Base-by-base conservation (phyloP, 2,113 vertebrate genomes). In the Anguilla japonica region DNA sequence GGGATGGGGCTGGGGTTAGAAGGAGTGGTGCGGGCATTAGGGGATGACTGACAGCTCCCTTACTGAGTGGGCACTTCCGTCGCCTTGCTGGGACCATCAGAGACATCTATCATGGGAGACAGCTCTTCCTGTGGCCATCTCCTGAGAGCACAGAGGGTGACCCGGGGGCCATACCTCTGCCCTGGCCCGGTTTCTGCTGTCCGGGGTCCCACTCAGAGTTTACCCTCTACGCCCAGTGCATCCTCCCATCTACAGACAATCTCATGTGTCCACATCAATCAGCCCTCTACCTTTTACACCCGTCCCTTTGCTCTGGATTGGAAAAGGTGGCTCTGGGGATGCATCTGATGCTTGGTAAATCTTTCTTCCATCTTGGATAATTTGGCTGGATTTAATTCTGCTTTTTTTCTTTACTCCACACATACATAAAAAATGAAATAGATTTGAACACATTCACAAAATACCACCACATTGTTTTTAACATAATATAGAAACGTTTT, bases 41-140 rank as follows among this genome's bases (percentile, higher is more conserved):
- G 63, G 22, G 63, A 26, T 71, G 71, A 75, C 26, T 75, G 71
- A 75, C 71, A 34, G 71, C 71, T 75, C 71, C 43, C 89, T 89
- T 79, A 89, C 87, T 88, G 71, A 75, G 71, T 34, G 26, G n/a
- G 71, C 67, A 92, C 88, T 85, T 85, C 90, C 88, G 87, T 85
- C 63, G n/a, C 71, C 79, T 83, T 84, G 75, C 87, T 79, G 43
- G 84, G 71, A 67, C 84, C 91, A 88, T 91, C 88, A 89, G 86
- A 92, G 91, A 92, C 89, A 90, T 91, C 89, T 89, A 91, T 92
- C 88, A 91, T 87, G 83, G 87, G 85, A 82, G 89, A 92, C 92
- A 92, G 87, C 41, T 87, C 88, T 88, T 87, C 86, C 90, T 83
- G 60, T 43, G 81, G 89, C 85, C 87, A 83, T 89, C 87, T 85